phyloP scores from a whole-genome alignment of 1,140 invertebrate genomes.

The Neomicropteryx cornuta region DNA sequence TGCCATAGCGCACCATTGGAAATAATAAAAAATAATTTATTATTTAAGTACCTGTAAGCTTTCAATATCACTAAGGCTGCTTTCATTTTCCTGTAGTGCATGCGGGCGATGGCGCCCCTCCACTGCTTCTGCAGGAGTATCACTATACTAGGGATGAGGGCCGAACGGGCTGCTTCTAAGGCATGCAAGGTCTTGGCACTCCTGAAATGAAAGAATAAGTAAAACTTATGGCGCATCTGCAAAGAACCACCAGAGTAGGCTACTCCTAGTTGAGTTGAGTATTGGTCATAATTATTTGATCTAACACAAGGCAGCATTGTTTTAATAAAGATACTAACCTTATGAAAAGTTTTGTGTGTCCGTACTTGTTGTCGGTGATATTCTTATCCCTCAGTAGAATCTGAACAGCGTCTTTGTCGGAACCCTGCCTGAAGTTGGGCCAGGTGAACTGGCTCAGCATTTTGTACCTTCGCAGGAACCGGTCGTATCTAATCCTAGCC shows the following conservation, averaged over 20 bases:
- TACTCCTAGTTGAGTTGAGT: too few species aligned
- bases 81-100: conserved; percentile 71
- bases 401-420: conserved; percentile 69
- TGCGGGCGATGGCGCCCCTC: conserved; percentile 71
- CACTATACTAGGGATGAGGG: conserved; percentile 81
- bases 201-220: conserved; percentile 30
- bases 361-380: conserved; percentile 83
- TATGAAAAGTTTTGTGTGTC: conserved; percentile 92
- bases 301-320: too few species aligned
- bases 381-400: conserved; percentile 72
- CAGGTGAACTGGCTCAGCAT: conserved; percentile 90
- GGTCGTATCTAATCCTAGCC: conserved; percentile 79
- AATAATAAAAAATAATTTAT: too few species aligned
- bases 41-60: conserved; percentile 66
- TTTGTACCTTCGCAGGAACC: conserved; percentile 83
- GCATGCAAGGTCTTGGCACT: conserved; percentile 77
- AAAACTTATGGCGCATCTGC: background rate
- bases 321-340: conserved; percentile 28
- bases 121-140: conserved; percentile 90
- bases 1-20: too few species aligned
- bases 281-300: too few species aligned
- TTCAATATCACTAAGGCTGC: conserved; percentile 73
- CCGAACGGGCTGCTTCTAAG: conserved; percentile 70
- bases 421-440: conserved; percentile 78
- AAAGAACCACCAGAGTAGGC: too few species aligned